Evolutionary conservation across 2,888 invertebrate genomes (phyloP).

Genomic region (Sclerodermus sp.): DNA sequence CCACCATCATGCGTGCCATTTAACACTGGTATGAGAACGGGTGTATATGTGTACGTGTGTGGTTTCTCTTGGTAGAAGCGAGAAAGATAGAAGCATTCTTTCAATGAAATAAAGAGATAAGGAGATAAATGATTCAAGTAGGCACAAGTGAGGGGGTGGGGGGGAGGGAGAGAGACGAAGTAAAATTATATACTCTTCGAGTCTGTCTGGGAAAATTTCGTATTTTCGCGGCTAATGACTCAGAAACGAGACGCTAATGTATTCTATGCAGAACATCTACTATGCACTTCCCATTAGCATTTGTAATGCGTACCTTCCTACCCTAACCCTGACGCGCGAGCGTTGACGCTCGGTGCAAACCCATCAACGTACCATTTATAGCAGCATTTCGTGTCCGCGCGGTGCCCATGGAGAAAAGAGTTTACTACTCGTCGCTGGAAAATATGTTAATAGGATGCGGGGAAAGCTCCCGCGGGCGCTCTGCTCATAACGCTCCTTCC

Average conservation of each 20-base stretch:
- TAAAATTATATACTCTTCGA: no score
- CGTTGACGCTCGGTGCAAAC: conserved; percentile 44
- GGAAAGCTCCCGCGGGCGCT: neutral
- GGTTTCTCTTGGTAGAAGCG: no score
- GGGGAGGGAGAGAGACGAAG: no score
- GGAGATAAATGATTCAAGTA: no score
- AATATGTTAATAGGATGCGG: conserved; percentile 33
- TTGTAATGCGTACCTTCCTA: conserved; percentile 49
- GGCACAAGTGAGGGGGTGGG: no score
- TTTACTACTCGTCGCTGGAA: conserved; percentile 28
- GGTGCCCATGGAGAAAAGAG: conserved; percentile 28
- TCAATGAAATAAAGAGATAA: no score
- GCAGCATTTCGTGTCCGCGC: conserved; percentile 21
- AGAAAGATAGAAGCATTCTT: no score
- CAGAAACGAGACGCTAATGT: conserved; percentile 53
- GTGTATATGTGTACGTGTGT: no score
- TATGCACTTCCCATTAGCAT: conserved; percentile 53
- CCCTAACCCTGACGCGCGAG: conserved; percentile 37
- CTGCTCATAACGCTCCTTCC: neutral
- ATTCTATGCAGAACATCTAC: conserved; percentile 48
- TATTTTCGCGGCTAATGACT: conserved; percentile 52
- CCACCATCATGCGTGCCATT: neutral
- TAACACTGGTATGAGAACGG: no score
- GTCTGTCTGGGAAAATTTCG: conserved; percentile 37
- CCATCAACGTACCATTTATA: conserved; percentile 46